Base-by-base conservation (phyloP, 2,888 invertebrate genomes). In the Tyria jacobaeae region DNA sequence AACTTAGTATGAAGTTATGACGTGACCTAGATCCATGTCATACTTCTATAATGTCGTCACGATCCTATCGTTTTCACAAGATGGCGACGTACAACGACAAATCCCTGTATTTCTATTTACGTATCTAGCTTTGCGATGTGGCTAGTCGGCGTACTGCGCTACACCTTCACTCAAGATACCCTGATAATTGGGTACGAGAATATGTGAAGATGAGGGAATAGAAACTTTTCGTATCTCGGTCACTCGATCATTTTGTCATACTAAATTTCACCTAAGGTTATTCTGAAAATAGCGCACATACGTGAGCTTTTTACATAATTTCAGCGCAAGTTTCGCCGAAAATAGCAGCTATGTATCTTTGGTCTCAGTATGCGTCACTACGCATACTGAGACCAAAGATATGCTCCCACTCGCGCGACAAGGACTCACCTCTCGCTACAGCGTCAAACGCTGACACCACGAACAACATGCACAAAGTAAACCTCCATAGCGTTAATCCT, bases 301-400 rank as follows among this genome's bases (percentile, higher is more conserved):
- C 89, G 89, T 87, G 90, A 89, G 91, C 91, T 93, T 94, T 94
- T 94, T 94, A 94, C 94, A 94, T 94, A 94, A 94, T 94, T 94
- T 94, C 92, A 92, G 91, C 93, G 91, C 93, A 92, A 91, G 93
- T 91, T 89, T 86, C 87, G 85, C 89, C 89, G 88, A 91, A 94
- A 94, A 94, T 94, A 94, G 93, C 88, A 76, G 75, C 87, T 83
- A 80, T 81, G 84, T 85, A 82, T 87, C n/a, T n/a, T n/a, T n/a
- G n/a, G n/a, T n/a, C n/a, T n/a, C n/a, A n/a, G n/a, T n/a, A n/a
- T n/a, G n/a, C n/a, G n/a, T n/a, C n/a, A n/a, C 92, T 92, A 92
- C 92, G 92, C 90, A 89, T 88, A 85, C 82, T 77, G 82, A 82
- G 84, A 81, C 78, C 80, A 82, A 83, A 82, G 83, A 76, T 78